These are phyloP conservation scores for Calliphora vicina DNA, from an alignment of 1,140 invertebrate genomes.

Conservation along the genomic window DNA sequence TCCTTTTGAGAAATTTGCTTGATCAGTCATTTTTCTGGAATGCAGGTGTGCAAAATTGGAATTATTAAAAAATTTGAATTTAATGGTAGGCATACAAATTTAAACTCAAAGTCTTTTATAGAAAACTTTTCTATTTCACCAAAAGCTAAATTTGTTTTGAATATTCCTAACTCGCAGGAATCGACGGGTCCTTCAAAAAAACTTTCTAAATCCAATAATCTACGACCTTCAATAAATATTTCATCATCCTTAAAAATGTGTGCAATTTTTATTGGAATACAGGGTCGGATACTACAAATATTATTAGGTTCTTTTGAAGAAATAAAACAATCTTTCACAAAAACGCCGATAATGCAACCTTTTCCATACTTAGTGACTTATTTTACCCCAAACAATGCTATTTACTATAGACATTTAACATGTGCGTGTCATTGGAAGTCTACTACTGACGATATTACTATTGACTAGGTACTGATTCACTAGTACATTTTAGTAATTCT, in stretches of 20 bases:
- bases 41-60: conserved; percentile 13
- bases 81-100: conserved; percentile 1
- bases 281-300: neutral
- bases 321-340: conserved; percentile 20
- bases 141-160: conserved; percentile 18
- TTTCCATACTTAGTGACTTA: neutral
- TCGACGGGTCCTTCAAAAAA: conserved; percentile 10
- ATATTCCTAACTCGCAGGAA: conserved; percentile 19
- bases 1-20: too few species aligned
- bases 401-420: too few species aligned
- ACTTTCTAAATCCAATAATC: neutral
- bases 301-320: conserved; percentile 8
- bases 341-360: neutral
- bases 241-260: neutral
- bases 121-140: conserved; percentile 15
- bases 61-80: neutral
- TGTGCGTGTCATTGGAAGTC: too few species aligned
- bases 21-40: neutral
- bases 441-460: too few species aligned
- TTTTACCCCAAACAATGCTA: too few species aligned
- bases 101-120: neutral
- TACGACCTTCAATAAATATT: neutral
- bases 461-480: too few species aligned
- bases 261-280: neutral
- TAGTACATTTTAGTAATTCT: too few species aligned